Evolutionary conservation across 2,113 vertebrate species (phyloP).

Genomic region (Campylomormyrus numenius): DNA sequence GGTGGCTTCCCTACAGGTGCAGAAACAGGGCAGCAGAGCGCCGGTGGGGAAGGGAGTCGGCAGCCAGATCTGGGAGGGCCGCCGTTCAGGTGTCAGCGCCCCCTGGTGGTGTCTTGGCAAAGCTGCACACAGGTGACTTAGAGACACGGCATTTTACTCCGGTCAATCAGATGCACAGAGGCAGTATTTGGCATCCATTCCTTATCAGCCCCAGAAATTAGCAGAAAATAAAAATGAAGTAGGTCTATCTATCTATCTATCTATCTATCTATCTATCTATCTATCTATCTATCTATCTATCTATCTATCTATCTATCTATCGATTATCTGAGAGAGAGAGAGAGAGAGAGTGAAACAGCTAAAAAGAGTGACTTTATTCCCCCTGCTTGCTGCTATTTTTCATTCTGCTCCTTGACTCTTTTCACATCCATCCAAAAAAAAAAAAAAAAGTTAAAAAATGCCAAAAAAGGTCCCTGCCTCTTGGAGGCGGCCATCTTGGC

Average conservation of each 20-base stretch:
- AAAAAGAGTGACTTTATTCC: background rate
- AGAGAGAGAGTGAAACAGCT: background rate
- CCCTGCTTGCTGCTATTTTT: background rate
- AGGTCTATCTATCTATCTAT: background rate
- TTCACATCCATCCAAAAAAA: background rate
- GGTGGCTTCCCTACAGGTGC: background rate
- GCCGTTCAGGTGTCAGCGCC: background rate
- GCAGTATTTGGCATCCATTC: background rate
- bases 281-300: background rate
- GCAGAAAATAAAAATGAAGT: constrained; percentile 1
- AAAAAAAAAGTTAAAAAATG: background rate
- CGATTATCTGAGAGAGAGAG: background rate
- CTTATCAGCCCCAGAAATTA: background rate
- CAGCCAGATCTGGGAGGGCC: background rate
- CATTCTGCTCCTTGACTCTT: background rate
- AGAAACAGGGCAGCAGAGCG: background rate
- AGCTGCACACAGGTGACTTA: background rate
- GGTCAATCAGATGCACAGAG: constrained; percentile 17
- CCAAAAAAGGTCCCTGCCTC: background rate
- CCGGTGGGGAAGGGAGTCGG: background rate
- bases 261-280: background rate
- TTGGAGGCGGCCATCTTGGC: background rate
- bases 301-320: background rate
- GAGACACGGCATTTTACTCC: constrained; percentile 35
- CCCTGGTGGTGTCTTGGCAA: background rate